These are phyloP conservation scores for Aricia artaxerxes DNA, from an alignment of 2,888 invertebrate species.

Conservation along the genomic window DNA sequence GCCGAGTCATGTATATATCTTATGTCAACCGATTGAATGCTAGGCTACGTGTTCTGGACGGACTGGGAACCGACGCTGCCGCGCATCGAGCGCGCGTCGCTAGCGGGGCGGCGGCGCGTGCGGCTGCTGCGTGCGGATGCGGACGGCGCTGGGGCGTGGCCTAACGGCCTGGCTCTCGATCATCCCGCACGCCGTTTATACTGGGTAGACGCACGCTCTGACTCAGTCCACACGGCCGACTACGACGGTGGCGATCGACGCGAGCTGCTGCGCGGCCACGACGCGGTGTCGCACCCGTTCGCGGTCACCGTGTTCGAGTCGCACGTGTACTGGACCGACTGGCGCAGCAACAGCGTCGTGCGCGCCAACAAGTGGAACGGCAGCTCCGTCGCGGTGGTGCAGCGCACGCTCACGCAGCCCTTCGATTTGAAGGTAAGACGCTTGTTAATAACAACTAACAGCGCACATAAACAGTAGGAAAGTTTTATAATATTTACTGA, in stretches of 20 bases:
- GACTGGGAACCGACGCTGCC: conserved; percentile 91
- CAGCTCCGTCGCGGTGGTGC: conserved; percentile 87
- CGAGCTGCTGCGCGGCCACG: conserved; percentile 86
- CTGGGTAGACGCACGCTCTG: conserved; percentile 87
- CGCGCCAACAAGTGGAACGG: conserved; percentile 94
- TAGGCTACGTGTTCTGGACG: conserved; percentile 88
- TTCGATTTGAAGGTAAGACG: conserved; percentile 89
- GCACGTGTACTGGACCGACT: conserved; percentile 96
- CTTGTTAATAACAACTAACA: background rate
- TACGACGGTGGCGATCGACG: conserved; percentile 89
- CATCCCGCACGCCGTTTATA: conserved; percentile 86
- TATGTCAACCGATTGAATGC: background rate
- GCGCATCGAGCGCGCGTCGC: conserved; percentile 89
- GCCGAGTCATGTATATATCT: too few species aligned
- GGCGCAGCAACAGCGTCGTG: conserved; percentile 92
- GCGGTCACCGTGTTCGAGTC: conserved; percentile 92
- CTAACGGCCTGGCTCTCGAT: conserved; percentile 91
- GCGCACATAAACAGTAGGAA: too few species aligned
- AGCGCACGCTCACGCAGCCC: conserved; percentile 91
- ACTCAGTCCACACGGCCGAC: conserved; percentile 89
- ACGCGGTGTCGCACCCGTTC: conserved; percentile 92
- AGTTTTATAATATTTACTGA: too few species aligned
- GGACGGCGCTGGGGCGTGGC: conserved; percentile 88
- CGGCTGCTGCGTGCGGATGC: conserved; percentile 87
- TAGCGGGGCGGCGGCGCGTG: conserved; percentile 85